Conservation (phyloP, 2,888 invertebrate species). For the Metalampra italica region DNA sequence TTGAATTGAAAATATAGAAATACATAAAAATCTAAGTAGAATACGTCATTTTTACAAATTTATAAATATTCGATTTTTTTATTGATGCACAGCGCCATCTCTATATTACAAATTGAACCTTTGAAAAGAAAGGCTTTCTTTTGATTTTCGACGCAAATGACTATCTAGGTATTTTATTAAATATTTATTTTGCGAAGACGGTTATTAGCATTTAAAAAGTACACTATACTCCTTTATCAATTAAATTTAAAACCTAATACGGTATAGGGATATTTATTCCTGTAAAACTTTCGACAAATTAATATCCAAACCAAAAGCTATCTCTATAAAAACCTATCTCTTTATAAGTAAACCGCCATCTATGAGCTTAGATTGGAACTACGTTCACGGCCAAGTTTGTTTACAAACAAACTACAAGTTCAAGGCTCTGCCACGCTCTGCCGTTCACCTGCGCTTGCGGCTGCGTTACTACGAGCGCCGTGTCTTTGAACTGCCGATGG, state of each 20-base stretch:
- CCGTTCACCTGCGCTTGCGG: constrained; percentile 17
- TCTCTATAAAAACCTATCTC: too few relatives aligned
- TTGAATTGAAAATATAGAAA: too few relatives aligned
- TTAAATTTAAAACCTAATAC: too few relatives aligned
- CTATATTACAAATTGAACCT: neutral
- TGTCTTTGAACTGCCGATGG: neutral
- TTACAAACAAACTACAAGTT: constrained; percentile 47
- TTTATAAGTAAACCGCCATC: constrained; percentile 56
- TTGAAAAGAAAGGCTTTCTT: constrained; percentile 8
- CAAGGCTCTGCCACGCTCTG: constrained; percentile 44
- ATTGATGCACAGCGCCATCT: too few relatives aligned
- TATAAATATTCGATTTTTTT: too few relatives aligned
- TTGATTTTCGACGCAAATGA: neutral
- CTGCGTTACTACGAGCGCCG: neutral
- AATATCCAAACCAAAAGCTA: neutral
- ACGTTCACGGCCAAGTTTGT: constrained; percentile 55
- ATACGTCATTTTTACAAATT: too few relatives aligned
- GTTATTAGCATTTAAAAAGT: too few relatives aligned
- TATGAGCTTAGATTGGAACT: constrained; percentile 30
- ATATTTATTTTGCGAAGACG: too few relatives aligned
- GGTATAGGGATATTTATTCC: too few relatives aligned
- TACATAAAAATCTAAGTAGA: too few relatives aligned
- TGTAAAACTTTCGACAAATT: too few relatives aligned
- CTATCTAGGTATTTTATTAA: neutral
- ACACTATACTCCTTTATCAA: too few relatives aligned